Evolutionary conservation across 1,140 invertebrate genomes (phyloP).

Genomic region (Ceratosolen fusciceps): DNA sequence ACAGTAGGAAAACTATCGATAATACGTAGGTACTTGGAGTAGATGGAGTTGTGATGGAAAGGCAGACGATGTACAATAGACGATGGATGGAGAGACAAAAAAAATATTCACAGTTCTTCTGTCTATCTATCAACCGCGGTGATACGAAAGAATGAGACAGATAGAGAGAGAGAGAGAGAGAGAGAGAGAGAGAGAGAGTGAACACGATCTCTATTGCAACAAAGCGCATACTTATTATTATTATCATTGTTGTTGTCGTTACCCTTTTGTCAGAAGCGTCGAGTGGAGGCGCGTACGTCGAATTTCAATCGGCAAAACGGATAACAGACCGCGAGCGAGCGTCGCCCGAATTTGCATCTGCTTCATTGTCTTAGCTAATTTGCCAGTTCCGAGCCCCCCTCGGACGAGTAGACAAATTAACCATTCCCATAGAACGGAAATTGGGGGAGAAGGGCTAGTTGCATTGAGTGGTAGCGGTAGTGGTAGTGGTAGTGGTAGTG

Average conservation of each 20-base stretch:
- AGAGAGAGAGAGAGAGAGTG: constrained; percentile 13
- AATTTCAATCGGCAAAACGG: constrained; percentile 62
- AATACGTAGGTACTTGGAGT: too few relatives aligned
- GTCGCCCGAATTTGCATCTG: constrained; percentile 68
- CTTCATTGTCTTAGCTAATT: constrained; percentile 70
- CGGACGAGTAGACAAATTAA: constrained; percentile 58
- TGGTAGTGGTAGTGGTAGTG: too few relatives aligned
- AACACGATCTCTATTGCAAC: neutral
- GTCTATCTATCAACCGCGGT: too few relatives aligned
- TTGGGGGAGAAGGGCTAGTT: too few relatives aligned
- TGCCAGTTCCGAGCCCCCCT: constrained; percentile 52
- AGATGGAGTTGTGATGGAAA: too few relatives aligned
- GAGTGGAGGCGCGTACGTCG: constrained; percentile 52
- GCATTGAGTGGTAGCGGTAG: too few relatives aligned
- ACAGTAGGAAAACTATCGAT: too few relatives aligned
- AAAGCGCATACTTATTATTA: neutral
- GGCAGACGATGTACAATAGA: too few relatives aligned
- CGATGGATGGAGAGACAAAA: too few relatives aligned
- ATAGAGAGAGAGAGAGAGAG: neutral
- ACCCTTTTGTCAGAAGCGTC: constrained; percentile 1
- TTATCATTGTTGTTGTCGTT: too few relatives aligned
- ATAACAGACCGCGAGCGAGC: constrained; percentile 50
- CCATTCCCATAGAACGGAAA: constrained; percentile 62
- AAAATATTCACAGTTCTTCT: too few relatives aligned
- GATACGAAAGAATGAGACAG: too few relatives aligned